Evolutionary conservation across 2,797 vertebrate genomes (phyloP).

Genomic region (Tenualosa ilisha): DNA sequence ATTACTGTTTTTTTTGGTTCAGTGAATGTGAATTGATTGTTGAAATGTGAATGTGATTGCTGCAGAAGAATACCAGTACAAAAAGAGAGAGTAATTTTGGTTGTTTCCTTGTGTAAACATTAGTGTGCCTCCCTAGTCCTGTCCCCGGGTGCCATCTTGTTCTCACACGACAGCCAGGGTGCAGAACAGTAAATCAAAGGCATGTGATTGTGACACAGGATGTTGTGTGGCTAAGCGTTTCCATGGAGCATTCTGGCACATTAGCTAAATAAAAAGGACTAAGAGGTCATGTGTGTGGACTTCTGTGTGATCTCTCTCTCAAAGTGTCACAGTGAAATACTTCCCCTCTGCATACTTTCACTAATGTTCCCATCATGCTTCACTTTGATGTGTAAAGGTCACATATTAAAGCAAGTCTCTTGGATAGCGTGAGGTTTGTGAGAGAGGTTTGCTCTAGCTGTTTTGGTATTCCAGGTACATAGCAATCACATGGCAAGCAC

Average conservation of each 20-base stretch:
- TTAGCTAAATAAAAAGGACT: not conserved
- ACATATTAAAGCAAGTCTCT: not conserved
- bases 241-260: constrained; percentile 17
- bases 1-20: not conserved
- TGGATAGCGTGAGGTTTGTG: not conserved
- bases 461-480: not conserved
- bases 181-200: not conserved
- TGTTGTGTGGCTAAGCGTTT: not conserved
- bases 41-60: not conserved
- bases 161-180: not conserved
- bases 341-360: not conserved
- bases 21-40: not conserved
- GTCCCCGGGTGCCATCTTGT: not conserved
- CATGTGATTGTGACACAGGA: not conserved
- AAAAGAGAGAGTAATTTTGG: not conserved
- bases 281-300: not conserved
- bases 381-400: not conserved
- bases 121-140: not conserved
- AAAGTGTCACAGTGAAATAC: not conserved
- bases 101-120: not conserved
- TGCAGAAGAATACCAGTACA: not conserved
- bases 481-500: not conserved
- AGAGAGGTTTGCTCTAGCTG: not conserved
- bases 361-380: not conserved
- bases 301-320: not conserved